Conservation (phyloP, 2,797 vertebrate genomes). For the Lepilemur septentrionalis region DNA sequence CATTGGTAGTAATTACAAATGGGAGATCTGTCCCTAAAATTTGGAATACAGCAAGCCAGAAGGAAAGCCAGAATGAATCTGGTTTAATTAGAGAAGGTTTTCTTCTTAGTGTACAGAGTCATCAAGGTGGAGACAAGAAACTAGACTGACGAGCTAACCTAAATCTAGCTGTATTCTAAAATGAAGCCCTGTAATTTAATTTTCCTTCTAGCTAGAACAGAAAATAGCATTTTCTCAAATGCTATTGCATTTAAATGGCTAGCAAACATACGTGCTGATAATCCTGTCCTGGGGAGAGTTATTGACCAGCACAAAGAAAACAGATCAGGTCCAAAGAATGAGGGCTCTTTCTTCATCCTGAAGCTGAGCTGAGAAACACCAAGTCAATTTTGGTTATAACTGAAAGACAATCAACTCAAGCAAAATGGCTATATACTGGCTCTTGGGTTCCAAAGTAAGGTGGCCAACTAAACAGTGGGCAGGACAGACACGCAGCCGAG, state of each 20-base stretch:
- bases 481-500: neutral
- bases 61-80: neutral
- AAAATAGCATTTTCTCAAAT: neutral
- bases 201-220: neutral
- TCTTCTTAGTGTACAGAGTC: neutral
- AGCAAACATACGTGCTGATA: neutral
- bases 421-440: neutral
- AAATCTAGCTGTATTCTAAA: neutral
- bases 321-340: neutral
- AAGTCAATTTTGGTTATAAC: neutral
- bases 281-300: neutral
- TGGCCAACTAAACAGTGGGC: neutral
- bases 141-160: neutral
- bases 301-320: neutral
- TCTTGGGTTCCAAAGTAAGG: neutral
- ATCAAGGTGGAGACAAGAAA: neutral
- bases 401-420: neutral
- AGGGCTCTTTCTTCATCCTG: too few relatives aligned
- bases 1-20: neutral
- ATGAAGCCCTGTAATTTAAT: neutral
- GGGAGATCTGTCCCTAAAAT: neutral
- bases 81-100: neutral
- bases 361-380: neutral
- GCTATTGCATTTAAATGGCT: neutral
- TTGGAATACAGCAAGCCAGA: neutral